A percentile compares a stretch with the other conserved stretches of the same genome.
phyloP scores from a whole-genome alignment of 2,797 vertebrate species.

The Anguilla megastoma region DNA sequence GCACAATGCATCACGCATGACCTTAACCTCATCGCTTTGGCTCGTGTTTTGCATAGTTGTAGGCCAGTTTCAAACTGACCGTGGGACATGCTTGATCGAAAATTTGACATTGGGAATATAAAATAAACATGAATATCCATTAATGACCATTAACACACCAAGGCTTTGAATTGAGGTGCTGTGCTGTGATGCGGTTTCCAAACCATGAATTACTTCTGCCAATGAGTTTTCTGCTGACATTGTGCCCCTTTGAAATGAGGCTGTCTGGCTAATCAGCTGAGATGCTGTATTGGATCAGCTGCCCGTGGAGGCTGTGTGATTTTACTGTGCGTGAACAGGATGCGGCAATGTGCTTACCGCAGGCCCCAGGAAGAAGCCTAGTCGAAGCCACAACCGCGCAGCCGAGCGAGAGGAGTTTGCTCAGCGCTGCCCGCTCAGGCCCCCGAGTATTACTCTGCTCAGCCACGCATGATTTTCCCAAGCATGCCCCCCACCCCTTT shows the following conservation, averaged over 20 bases:
- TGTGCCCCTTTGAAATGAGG: background rate
- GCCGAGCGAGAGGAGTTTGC: background rate
- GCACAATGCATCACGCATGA: background rate
- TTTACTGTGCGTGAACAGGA: background rate
- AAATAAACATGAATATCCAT: no score
- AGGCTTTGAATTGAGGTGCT: conserved; percentile 22
- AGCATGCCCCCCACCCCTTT: background rate
- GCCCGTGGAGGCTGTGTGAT: background rate
- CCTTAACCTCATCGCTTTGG: conserved; percentile 1
- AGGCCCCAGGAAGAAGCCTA: conserved; percentile 13
- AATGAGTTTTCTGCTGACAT: background rate
- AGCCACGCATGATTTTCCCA: conserved; percentile 19
- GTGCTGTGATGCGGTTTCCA: conserved; percentile 1
- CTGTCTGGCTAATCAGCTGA: background rate
- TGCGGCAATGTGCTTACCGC: background rate
- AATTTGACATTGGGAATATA: background rate
- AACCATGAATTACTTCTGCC: background rate
- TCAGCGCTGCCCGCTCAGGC: background rate
- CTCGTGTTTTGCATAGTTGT: background rate
- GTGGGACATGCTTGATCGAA: background rate
- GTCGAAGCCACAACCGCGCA: background rate
- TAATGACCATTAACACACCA: background rate
- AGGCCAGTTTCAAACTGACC: background rate
- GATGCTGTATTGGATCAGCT: background rate
- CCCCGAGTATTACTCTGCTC: background rate